Evolutionary conservation across 2,113 vertebrate genomes (phyloP), one percentile per base, ranked within the genome.

Genomic region (Turnix velox): DNA sequence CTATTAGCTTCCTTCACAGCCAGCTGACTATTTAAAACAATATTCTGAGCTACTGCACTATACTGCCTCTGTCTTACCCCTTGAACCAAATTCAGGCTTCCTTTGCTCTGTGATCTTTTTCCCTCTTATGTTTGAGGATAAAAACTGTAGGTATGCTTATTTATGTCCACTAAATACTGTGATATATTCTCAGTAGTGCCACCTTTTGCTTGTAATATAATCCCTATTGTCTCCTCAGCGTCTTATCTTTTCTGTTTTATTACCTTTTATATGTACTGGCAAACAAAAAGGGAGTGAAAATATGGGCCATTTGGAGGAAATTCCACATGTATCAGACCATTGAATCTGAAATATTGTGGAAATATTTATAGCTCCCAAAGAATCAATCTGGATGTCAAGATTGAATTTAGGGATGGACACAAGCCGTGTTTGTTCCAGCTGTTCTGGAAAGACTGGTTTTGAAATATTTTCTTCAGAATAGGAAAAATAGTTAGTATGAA

Each of bases 381-480:
- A 87, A 17, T 65, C 43, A 77, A 1, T 63, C 37, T 83, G 16
- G 51, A 73, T 18, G 87, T 49, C 28, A 49, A 76, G 45, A 86
- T 9, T 90, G 73, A 88, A 83, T 74, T 79, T 35, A 88, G 62
- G 72, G 55, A 68, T 87, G 80, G 69, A 84, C 77, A 73, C 3
- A 33, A 87, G 48, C 40, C 61, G 78, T 88, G 20, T 65, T 86
- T 73, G 59, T 40, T 92, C 33, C 52, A 7, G 1, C 54, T 94
- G 39, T 59, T 93, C 43, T 88, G 66, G 82, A 76, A 94, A 71
- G 74, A 69, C 88, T 62, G 75, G 18, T n/a, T 92, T 92, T 90
- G 54, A 51, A 78, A 13, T 91, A 84, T 84, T 89, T 94, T 84
- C 87, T 89, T 89, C 46, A 63, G 63, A 87, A 66, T 46, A 71